These are phyloP conservation scores for Epinephelus fuscoguttatus DNA, from an alignment of 2,113 vertebrate species.

Conservation along the genomic window DNA sequence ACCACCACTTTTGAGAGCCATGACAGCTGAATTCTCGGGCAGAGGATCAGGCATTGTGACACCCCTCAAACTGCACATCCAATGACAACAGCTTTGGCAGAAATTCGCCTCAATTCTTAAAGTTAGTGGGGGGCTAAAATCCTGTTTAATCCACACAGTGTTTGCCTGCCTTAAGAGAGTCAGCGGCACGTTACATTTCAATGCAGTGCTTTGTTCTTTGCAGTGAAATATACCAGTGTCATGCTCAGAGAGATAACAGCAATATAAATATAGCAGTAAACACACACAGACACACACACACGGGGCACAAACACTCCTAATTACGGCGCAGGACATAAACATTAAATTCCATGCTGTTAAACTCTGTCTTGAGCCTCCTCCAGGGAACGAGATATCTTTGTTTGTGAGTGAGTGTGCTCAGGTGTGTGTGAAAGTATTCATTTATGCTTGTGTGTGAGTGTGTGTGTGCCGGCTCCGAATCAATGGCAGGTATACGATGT, in stretches of 20 bases:
- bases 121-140: background rate
- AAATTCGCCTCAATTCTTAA: background rate
- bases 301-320: background rate
- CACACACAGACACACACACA: background rate
- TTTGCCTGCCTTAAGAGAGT: background rate
- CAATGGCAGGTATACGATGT: slow-evolving; percentile 34
- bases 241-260: background rate
- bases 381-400: background rate
- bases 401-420: background rate
- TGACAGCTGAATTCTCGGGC: background rate
- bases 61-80: no score
- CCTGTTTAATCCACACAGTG: background rate
- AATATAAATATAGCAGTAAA: background rate
- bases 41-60: no score
- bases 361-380: background rate
- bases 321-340: background rate
- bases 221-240: background rate
- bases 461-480: background rate
- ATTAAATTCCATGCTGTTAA: slow-evolving; percentile 3
- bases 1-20: background rate
- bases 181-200: background rate
- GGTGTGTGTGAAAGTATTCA: background rate
- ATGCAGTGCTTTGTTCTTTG: background rate
- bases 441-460: background rate
- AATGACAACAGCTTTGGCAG: background rate